These are phyloP conservation scores for Polydrusus cervinus DNA, from an alignment of 2,888 invertebrate species.

Conservation along the genomic window DNA sequence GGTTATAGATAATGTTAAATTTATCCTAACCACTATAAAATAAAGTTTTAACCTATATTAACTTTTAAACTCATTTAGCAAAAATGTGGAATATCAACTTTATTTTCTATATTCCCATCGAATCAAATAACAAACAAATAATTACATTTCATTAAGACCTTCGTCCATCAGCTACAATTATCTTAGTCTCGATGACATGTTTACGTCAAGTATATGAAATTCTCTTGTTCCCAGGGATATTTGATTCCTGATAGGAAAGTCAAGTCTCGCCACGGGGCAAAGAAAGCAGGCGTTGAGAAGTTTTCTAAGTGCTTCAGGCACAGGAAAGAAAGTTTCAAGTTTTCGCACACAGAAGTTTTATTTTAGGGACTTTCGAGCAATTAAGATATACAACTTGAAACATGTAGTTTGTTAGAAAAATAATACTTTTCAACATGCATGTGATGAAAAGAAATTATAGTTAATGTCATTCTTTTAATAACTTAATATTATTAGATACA, in stretches of 20 bases:
- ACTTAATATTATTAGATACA: no score
- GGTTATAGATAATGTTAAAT: no score
- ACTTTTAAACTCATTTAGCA: no score
- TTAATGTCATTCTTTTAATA: background rate
- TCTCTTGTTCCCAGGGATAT: conserved; percentile 41
- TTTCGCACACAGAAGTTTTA: conserved; percentile 45
- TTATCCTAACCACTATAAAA: no score
- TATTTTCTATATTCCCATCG: no score
- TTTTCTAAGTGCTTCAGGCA: conserved; percentile 39
- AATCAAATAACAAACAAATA: background rate
- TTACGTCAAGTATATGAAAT: conserved; percentile 35
- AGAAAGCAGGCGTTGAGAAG: conserved; percentile 35
- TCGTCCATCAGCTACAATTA: conserved; percentile 5
- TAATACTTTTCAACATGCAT: background rate
- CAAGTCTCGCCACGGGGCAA: conserved; percentile 47
- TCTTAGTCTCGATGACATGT: conserved; percentile 3
- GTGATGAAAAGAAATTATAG: background rate
- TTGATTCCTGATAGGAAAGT: conserved; percentile 47
- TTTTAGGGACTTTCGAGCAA: conserved; percentile 32
- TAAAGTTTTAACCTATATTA: no score
- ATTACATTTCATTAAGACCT: background rate
- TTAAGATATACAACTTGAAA: conserved; percentile 40
- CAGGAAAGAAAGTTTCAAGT: conserved; percentile 45
- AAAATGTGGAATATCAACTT: no score
- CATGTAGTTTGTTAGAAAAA: conserved; percentile 22